Conservation (phyloP, 2,113 vertebrate species). For the Neoarius graeffei region DNA sequence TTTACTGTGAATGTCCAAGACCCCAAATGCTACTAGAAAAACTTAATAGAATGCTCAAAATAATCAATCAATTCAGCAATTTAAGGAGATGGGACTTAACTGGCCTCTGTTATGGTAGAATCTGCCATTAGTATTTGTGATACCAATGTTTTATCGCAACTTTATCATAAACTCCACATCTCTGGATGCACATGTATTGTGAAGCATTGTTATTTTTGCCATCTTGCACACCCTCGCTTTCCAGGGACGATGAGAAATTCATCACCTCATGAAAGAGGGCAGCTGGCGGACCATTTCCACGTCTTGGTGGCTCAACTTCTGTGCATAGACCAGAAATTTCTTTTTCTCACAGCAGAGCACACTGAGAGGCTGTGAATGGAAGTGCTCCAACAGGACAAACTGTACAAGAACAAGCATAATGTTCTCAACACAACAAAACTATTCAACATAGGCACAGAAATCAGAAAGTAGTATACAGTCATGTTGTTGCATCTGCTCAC, state of each 20-base stretch:
- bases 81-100: too few species aligned
- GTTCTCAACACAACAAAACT: background rate
- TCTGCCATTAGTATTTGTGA: background rate
- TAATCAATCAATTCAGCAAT: too few species aligned
- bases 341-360: slow-evolving; percentile 82
- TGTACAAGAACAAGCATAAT: slow-evolving; percentile 61
- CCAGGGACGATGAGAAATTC: background rate
- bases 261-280: slow-evolving; percentile 89
- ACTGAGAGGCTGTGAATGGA: slow-evolving; percentile 87
- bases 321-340: slow-evolving; percentile 70
- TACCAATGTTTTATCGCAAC: background rate
- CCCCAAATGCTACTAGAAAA: too few species aligned
- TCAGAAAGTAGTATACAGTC: background rate
- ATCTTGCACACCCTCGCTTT: slow-evolving; percentile 21
- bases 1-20: too few species aligned
- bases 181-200: background rate
- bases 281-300: slow-evolving; percentile 86
- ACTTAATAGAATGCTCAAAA: too few species aligned
- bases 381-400: slow-evolving; percentile 92
- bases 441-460: background rate
- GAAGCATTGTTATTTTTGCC: background rate
- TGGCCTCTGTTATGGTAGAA: too few species aligned
- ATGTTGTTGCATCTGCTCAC: slow-evolving; percentile 64
- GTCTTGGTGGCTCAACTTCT: slow-evolving; percentile 74
- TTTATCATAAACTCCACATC: background rate